These are phyloP conservation scores for Agelas oroides DNA, from an alignment of 37 sponge, comb jelly and placozoan species.

Conservation along the genomic window DNA sequence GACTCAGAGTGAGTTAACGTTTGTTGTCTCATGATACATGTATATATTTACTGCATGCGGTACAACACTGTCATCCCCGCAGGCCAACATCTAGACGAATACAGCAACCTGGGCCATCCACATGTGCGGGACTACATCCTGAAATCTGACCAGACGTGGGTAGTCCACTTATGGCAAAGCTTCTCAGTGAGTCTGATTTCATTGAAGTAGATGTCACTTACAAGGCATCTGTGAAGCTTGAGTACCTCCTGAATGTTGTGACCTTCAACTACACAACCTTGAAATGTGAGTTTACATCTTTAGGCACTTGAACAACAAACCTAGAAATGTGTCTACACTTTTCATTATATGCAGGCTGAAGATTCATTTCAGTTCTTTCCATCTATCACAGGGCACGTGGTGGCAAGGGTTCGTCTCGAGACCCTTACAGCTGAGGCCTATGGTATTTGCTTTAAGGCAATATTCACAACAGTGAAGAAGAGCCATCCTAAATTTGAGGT, in stretches of 20 bases:
- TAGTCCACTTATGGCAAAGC: constrained; percentile 29
- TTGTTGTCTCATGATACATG: not conserved
- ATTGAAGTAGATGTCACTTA: constrained; percentile 22
- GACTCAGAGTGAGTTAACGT: not conserved
- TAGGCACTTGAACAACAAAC: too few relatives aligned
- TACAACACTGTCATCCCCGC: not conserved
- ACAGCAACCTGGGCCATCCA: constrained; percentile 9
- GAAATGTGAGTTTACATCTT: constrained; percentile 39
- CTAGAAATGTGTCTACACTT: too few relatives aligned
- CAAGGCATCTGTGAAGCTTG: constrained; percentile 31
- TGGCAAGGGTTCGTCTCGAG: constrained; percentile 31
- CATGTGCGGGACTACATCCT: constrained; percentile 21
- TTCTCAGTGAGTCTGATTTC: constrained; percentile 32
- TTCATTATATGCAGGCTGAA: too few relatives aligned
- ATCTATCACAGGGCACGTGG: constrained; percentile 30
- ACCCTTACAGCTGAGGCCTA: constrained; percentile 16
- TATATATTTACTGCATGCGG: not conserved
- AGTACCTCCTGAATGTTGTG: constrained; percentile 43
- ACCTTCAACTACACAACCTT: constrained; percentile 12
- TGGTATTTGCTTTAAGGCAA: constrained; percentile 14
- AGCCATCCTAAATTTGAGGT: constrained; percentile 29
- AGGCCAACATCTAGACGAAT: constrained; percentile 15
- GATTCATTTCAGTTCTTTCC: not conserved
- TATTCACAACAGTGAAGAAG: constrained; percentile 21
- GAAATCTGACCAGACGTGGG: constrained; percentile 26